These are phyloP conservation scores for Enteromius afrohamiltoni DNA, from an alignment of 2,797 vertebrate species.

Conservation along the genomic window DNA sequence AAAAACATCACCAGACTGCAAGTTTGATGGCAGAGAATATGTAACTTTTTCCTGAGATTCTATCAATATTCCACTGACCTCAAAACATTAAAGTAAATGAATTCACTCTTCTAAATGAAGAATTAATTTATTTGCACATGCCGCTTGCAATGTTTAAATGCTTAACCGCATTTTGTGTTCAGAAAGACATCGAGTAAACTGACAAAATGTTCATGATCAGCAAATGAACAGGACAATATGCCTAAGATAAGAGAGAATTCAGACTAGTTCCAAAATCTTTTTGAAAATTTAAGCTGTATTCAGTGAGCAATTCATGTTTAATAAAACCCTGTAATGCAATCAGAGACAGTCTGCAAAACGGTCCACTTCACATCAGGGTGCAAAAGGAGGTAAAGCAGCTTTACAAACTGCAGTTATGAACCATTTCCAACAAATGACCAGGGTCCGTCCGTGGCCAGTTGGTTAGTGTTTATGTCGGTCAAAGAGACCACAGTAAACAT, in stretches of 20 bases:
- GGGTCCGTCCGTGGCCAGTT: constrained; percentile 9
- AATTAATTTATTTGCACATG: not conserved
- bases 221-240: not conserved
- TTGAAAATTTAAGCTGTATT: not conserved
- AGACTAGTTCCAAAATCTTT: not conserved
- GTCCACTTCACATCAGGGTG: not conserved
- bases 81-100: not conserved
- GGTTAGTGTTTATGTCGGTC: constrained; percentile 2
- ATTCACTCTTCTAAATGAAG: not conserved
- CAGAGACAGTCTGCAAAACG: not conserved
- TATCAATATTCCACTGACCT: not conserved
- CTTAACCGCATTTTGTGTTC: not conserved
- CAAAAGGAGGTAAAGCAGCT: not conserved
- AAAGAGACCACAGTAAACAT: constrained; percentile 37
- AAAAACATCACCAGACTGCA: not conserved
- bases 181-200: no score
- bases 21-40: not conserved
- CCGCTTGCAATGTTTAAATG: not conserved
- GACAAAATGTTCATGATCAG: not conserved
- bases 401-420: constrained; percentile 1
- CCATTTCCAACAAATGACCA: constrained; percentile 20
- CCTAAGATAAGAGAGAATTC: not conserved
- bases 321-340: not conserved
- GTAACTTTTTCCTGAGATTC: not conserved
- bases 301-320: not conserved